Conservation (phyloP, 2,888 invertebrate genomes). For the Drosophila trichaetosa region DNA sequence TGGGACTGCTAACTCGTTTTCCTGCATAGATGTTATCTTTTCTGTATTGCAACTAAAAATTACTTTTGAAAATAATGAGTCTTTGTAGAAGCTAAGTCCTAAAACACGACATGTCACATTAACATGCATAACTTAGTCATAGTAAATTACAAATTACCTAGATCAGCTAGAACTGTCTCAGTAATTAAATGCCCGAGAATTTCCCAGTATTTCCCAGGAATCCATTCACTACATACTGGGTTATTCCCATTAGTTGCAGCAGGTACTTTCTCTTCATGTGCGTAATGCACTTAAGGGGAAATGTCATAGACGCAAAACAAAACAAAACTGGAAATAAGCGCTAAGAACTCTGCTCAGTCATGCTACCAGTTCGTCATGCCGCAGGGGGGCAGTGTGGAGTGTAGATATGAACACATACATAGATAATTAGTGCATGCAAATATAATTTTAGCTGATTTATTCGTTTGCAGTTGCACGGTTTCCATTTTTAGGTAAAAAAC, state of each 20-base stretch:
- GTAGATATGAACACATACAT: conserved; percentile 1
- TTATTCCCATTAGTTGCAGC: conserved; percentile 22
- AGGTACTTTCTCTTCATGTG: conserved; percentile 33
- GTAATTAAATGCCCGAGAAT: conserved; percentile 2
- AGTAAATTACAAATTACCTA: background rate
- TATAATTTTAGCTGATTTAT: background rate
- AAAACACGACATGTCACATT: too few species aligned
- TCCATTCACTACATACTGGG: conserved; percentile 5
- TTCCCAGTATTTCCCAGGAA: conserved; percentile 14
- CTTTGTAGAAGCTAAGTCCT: background rate
- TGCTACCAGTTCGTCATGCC: background rate
- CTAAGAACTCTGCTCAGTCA: conserved; percentile 32
- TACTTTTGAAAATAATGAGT: background rate
- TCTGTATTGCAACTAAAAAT: background rate
- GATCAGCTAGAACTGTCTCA: background rate
- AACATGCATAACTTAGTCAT: background rate
- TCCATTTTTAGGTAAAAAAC: too few species aligned
- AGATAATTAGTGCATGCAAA: background rate
- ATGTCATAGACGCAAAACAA: background rate
- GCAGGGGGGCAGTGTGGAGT: background rate
- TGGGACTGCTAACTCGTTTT: background rate
- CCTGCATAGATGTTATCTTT: background rate
- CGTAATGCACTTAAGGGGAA: conserved; percentile 35
- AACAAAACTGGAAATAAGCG: conserved; percentile 35
- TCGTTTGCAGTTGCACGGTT: background rate